Evolutionary conservation across 2,113 vertebrate species (phyloP), one percentile per base, ranked within the genome.

Genomic region (Brevimyrus niger): DNA sequence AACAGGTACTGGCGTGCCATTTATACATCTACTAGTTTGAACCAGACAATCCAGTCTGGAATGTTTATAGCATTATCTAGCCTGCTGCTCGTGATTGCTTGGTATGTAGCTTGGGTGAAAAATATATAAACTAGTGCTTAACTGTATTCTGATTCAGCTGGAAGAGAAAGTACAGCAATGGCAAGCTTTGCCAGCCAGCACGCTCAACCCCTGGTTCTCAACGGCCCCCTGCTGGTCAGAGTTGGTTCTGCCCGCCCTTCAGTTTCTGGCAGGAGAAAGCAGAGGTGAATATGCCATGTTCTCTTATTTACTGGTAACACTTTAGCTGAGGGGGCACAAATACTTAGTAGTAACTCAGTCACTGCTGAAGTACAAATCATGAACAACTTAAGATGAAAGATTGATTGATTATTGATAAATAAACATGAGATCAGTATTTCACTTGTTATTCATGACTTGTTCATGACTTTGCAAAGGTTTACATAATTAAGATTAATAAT

Each of bases 91-190:
- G 23, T 38, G 19, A 4, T 42, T 6, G 65, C 21, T 85, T 27
- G 46, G 0, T 23, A 27, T 47, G 8, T 83, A 27, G 2, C 23
- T 21, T 80, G 53, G 80, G 42, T 27, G 86, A 13, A 42, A 2
- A 48, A 5, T 69, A 69, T 23, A 27, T 86, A n/a, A 84, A 44
- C 44, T 23, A 21, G 50, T 82, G 48, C 42, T 51, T 86, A n/a
- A 69, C 3, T 48, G 0, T 58, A 15, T 58, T 90, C 3, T 90
- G 42, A 73, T 89, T 85, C 91, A 99, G 98, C 92, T 99, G 80
- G 98, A 99, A 93, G 98, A 99, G 89, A 98, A 97, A 88, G 95
- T 99, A 87, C 96, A 97, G 0, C 96, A 97, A 21, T 99, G 98
- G 98, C 98, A 99, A 87, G 94, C 95, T 0, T 98, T 97, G 90